These are phyloP conservation scores for Seriola quinqueradiata DNA, from an alignment of 2,113 vertebrate species.

Conservation along the genomic window DNA sequence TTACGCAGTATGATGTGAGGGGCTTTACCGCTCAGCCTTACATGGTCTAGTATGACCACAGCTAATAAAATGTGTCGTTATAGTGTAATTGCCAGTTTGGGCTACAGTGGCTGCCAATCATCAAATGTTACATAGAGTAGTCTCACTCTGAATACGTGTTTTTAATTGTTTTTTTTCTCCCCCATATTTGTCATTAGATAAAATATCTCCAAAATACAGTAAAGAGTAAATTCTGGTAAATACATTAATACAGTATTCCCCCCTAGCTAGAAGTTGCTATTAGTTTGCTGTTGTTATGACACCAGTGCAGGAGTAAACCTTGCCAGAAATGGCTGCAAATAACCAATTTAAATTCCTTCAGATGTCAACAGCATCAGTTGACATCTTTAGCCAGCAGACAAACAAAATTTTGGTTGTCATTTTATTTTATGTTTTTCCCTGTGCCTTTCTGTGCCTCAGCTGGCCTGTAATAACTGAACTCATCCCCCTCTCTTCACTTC, in stretches of 20 bases:
- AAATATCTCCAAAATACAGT: not conserved
- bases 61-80: not conserved
- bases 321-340: not conserved
- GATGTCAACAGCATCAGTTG: not conserved
- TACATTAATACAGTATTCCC: not conserved
- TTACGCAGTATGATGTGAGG: not conserved
- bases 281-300: not conserved
- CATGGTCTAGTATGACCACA: not conserved
- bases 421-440: slow-evolving; percentile 2
- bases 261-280: too few relatives aligned
- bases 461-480: slow-evolving; percentile 16
- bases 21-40: not conserved
- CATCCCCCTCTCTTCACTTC: not conserved
- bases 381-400: not conserved
- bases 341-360: not conserved
- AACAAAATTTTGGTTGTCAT: not conserved
- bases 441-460: slow-evolving; percentile 2
- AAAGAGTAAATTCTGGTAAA: not conserved
- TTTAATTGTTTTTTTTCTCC: not conserved
- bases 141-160: not conserved
- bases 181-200: not conserved
- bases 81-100: not conserved
- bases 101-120: not conserved
- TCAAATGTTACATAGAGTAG: too few relatives aligned
- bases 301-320: too few relatives aligned